Percentiles rank a stretch among this genome's conserved stretches.
Conservation (phyloP, 2,888 invertebrate genomes). For the Vandiemenella viatica region DNA sequence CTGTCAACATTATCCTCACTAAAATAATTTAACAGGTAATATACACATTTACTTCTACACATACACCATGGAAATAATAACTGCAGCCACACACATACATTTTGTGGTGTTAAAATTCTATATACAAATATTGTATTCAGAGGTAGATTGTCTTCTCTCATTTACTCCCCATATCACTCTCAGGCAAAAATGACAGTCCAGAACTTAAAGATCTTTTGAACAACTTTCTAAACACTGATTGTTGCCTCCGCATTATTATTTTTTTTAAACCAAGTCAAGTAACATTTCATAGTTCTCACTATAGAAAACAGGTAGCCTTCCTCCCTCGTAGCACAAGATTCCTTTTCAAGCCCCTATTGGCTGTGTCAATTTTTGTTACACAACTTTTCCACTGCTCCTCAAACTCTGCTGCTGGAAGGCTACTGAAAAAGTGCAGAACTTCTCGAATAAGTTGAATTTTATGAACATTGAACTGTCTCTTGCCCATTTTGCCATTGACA, state of each 20-base stretch:
- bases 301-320: conserved; percentile 12
- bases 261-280: too few relatives aligned
- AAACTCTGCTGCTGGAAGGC: conserved; percentile 28
- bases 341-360: conserved; percentile 31
- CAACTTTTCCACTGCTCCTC: conserved; percentile 33
- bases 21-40: not conserved
- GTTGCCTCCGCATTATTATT: too few relatives aligned
- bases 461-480: conserved; percentile 31
- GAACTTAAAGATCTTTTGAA: too few relatives aligned
- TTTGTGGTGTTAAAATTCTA: not conserved
- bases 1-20: not conserved
- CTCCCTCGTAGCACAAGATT: conserved; percentile 25
- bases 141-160: conserved; percentile 15
- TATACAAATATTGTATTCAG: conserved; percentile 1
- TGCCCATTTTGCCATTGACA: conserved; percentile 34
- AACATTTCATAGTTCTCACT: too few relatives aligned
- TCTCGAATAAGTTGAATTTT: conserved; percentile 31
- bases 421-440: conserved; percentile 29
- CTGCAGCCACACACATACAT: not conserved
- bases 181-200: too few relatives aligned
- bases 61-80: not conserved
- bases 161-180: too few relatives aligned
- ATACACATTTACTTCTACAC: not conserved
- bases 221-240: too few relatives aligned
- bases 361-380: conserved; percentile 32